A percentile compares a stretch with the other conserved stretches of the same genome.
phyloP scores from a whole-genome alignment of 2,797 vertebrate species.

The Poliocrania exsul region DNA sequence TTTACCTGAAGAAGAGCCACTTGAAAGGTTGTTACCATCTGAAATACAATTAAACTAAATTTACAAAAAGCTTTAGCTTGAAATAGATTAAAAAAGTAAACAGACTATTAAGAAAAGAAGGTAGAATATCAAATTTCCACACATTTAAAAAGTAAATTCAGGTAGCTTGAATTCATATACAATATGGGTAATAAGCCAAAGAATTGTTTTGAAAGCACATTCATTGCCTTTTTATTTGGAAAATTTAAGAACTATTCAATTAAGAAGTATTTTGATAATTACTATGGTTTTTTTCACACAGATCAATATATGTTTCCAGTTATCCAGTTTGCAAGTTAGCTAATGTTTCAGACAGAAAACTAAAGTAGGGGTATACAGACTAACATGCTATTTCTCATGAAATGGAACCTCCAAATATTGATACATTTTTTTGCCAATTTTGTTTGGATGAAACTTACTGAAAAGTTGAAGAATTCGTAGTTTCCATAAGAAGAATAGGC shows the following conservation, averaged over 20 bases:
- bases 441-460: not conserved
- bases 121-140: not conserved
- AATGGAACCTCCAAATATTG: not conserved
- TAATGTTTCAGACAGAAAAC: not conserved
- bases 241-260: not conserved
- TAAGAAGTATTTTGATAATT: not conserved
- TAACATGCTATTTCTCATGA: not conserved
- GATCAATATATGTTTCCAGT: not conserved
- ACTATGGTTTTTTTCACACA: not conserved
- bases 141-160: conserved; percentile 7
- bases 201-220: not conserved
- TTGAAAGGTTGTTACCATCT: conserved; percentile 73
- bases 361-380: not conserved
- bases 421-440: not conserved
- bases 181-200: not conserved
- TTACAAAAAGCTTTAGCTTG: conserved; percentile 54
- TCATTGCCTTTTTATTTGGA: not conserved
- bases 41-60: conserved; percentile 74
- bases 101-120: conserved; percentile 5
- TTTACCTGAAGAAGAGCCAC: conserved; percentile 75
- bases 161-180: not conserved
- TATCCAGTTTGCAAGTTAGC: not conserved
- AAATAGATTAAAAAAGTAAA: conserved; percentile 24
- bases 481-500: not conserved
- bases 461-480: not conserved